phyloP scores from a whole-genome alignment of 2,113 vertebrate genomes.

The Epinephelus fuscoguttatus region DNA sequence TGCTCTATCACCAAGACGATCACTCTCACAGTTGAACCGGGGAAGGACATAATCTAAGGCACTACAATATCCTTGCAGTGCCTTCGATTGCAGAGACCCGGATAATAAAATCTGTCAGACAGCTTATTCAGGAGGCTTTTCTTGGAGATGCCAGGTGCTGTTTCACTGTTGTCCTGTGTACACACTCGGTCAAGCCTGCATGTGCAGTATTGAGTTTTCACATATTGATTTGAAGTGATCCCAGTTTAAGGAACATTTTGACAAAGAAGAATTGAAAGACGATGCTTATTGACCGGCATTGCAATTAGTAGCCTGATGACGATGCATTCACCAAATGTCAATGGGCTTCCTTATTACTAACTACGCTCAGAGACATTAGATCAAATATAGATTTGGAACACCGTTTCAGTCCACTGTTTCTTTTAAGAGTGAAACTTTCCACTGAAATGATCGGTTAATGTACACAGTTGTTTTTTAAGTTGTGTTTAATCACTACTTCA shows the following conservation, averaged over 20 bases:
- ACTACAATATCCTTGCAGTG: constrained; percentile 25
- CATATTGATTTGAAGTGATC: constrained; percentile 59
- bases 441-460: not conserved
- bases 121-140: constrained; percentile 34
- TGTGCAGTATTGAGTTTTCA: constrained; percentile 41
- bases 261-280: constrained; percentile 69
- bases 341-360: constrained; percentile 34
- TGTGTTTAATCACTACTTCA: constrained; percentile 20
- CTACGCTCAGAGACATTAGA: constrained; percentile 16
- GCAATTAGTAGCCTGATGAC: constrained; percentile 66
- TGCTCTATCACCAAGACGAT: constrained; percentile 28
- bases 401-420: not conserved
- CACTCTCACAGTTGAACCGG: constrained; percentile 4
- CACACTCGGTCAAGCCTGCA: not conserved
- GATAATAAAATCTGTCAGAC: constrained; percentile 26
- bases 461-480: not conserved
- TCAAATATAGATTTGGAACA: constrained; percentile 13
- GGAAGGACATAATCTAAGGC: constrained; percentile 24
- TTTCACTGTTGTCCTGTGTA: constrained; percentile 28
- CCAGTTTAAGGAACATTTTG: constrained; percentile 43
- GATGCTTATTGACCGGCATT: constrained; percentile 51
- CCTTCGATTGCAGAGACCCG: constrained; percentile 9
- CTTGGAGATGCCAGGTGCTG: constrained; percentile 20
- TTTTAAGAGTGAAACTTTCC: not conserved
- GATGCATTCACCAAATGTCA: constrained; percentile 51